phyloP scores from a whole-genome alignment of 2,888 invertebrate genomes.

The Parasteatoda lunata region DNA sequence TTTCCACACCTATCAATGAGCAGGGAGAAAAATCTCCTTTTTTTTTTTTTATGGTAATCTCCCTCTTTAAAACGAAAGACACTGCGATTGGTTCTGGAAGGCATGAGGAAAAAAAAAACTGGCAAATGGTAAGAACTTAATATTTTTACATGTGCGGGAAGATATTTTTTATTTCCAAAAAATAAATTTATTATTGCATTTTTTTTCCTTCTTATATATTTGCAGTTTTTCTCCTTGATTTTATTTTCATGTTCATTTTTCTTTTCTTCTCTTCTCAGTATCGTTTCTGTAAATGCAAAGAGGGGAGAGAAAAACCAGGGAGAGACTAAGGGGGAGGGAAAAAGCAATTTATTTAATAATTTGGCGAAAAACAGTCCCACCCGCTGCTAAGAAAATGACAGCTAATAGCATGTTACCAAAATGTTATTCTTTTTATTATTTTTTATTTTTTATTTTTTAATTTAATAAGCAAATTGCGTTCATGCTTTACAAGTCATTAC shows the following conservation, averaged over 20 bases:
- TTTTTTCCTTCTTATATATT: constrained; percentile 8
- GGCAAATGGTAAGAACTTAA: constrained; percentile 53
- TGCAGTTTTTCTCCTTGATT: constrained; percentile 19
- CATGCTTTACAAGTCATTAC: constrained; percentile 64
- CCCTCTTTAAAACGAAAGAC: neutral
- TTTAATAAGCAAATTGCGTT: constrained; percentile 65
- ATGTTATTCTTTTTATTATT: constrained; percentile 37
- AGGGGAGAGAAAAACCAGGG: neutral
- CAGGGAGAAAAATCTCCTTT: constrained; percentile 12
- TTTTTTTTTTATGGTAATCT: constrained; percentile 56
- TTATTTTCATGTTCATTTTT: constrained; percentile 13
- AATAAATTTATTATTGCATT: constrained; percentile 51
- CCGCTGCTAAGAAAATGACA: constrained; percentile 47
- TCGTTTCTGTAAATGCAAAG: constrained; percentile 53
- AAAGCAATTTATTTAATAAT: constrained; percentile 68
- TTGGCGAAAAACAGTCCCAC: constrained; percentile 35
- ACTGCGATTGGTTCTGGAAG: neutral
- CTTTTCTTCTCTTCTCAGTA: neutral
- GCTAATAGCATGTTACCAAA: constrained; percentile 61
- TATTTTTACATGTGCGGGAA: constrained; percentile 54
- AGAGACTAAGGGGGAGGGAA: constrained; percentile 31
- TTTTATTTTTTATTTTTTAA: constrained; percentile 28
- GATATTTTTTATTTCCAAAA: constrained; percentile 25
- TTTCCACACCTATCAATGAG: constrained; percentile 38
- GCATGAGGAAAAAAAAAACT: constrained; percentile 17